Evolutionary conservation across 2,888 invertebrate species (phyloP).

Genomic region (Phaedon cochleariae): DNA sequence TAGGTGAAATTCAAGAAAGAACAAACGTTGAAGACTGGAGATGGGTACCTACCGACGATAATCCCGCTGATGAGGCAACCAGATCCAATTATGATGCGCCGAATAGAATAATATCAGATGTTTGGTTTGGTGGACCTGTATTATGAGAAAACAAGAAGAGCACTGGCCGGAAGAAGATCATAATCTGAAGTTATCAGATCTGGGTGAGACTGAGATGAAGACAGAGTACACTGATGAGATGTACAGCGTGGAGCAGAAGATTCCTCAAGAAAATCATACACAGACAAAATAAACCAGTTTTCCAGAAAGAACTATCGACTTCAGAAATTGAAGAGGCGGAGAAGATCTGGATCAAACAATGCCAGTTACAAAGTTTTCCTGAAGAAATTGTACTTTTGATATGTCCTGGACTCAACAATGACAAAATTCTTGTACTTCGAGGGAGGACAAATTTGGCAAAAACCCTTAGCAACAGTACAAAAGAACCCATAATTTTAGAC

Average conservation of each 20-base stretch:
- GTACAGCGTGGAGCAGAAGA: not conserved
- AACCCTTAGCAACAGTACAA: too few relatives aligned
- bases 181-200: not conserved
- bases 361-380: too few relatives aligned
- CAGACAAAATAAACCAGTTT: not conserved
- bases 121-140: not conserved
- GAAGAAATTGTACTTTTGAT: too few relatives aligned
- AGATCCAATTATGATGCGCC: not conserved
- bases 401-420: too few relatives aligned
- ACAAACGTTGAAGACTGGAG: slow-evolving; percentile 1
- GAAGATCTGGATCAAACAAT: too few relatives aligned
- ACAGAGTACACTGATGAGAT: not conserved
- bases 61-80: not conserved
- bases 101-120: not conserved
- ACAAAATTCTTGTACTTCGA: too few relatives aligned
- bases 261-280: not conserved
- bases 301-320: too few relatives aligned
- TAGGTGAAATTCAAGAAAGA: not conserved
- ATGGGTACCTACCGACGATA: not conserved
- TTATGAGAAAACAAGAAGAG: not conserved
- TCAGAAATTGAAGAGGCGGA: too few relatives aligned
- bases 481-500: too few relatives aligned
- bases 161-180: not conserved
- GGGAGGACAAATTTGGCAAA: too few relatives aligned
- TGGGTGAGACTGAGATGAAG: not conserved